These are phyloP conservation scores for Sinella curviseta DNA, from an alignment of 1,140 invertebrate genomes.

Conservation along the genomic window DNA sequence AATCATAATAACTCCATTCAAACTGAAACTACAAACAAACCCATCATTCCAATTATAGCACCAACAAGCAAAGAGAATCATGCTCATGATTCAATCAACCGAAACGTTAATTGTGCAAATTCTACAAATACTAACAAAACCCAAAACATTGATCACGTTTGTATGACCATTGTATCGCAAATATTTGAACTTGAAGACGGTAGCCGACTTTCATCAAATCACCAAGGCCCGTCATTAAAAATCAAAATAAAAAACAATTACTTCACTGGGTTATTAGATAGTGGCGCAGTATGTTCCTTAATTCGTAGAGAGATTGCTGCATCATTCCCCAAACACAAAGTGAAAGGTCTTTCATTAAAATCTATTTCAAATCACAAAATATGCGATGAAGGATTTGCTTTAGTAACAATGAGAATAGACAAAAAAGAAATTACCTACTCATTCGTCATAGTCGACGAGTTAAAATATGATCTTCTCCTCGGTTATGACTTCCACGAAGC, in stretches of 20 bases:
- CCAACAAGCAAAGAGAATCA: not conserved
- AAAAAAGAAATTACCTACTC: not conserved
- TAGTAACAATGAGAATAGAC: not conserved
- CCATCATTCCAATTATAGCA: not conserved
- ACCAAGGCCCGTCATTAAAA: too few species aligned
- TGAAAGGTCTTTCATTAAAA: not conserved
- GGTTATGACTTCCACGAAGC: not conserved
- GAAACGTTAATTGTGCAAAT: too few species aligned
- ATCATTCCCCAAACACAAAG: not conserved
- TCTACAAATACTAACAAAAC: too few species aligned
- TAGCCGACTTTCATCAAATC: too few species aligned
- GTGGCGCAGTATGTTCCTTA: not conserved
- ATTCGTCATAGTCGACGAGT: not conserved
- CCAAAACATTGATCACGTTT: too few species aligned
- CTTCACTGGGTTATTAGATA: not conserved
- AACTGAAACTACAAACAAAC: not conserved
- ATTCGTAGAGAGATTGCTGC: not conserved
- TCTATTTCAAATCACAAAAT: not conserved
- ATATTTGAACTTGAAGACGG: too few species aligned
- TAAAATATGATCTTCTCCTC: not conserved
- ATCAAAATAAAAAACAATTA: not conserved
- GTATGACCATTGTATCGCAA: too few species aligned
- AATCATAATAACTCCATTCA: not conserved
- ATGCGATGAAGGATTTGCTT: not conserved
- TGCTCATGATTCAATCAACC: too few species aligned